Evolutionary conservation across 2,888 invertebrate genomes (phyloP).

Genomic region (Malthinus seriepunctatus): DNA sequence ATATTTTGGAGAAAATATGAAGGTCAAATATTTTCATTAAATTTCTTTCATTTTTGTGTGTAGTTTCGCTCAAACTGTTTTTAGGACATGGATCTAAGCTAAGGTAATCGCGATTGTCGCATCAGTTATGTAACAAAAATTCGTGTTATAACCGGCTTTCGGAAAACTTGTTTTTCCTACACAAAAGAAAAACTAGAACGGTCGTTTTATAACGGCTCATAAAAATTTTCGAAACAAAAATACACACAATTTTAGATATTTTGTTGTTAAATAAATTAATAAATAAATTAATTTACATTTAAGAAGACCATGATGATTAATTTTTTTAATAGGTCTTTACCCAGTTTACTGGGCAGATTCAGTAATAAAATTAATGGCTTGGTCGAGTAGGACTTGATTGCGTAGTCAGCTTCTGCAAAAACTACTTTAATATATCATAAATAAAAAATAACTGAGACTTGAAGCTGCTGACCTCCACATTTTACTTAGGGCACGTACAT

Average conservation of each 20-base stretch:
- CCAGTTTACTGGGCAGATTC: too few species aligned
- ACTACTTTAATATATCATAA: too few species aligned
- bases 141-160: constrained; percentile 23
- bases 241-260: background rate
- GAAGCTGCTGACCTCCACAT: too few species aligned
- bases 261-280: background rate
- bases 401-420: too few species aligned
- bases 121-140: constrained; percentile 28
- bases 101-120: constrained; percentile 18
- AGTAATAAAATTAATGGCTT: too few species aligned
- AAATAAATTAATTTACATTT: too few species aligned
- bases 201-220: constrained; percentile 3
- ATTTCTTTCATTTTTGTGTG: constrained; percentile 13
- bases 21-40: constrained; percentile 21
- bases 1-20: constrained; percentile 10
- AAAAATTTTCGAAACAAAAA: constrained; percentile 1
- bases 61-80: constrained; percentile 21
- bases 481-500: too few species aligned
- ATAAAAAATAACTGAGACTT: too few species aligned
- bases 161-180: constrained; percentile 17
- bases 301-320: too few species aligned
- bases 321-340: too few species aligned
- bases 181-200: constrained; percentile 18
- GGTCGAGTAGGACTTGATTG: too few species aligned
- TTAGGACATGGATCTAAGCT: constrained; percentile 13